Evolutionary conservation across 2,888 invertebrate genomes (phyloP).

Genomic region (Apotomis betuletana): DNA sequence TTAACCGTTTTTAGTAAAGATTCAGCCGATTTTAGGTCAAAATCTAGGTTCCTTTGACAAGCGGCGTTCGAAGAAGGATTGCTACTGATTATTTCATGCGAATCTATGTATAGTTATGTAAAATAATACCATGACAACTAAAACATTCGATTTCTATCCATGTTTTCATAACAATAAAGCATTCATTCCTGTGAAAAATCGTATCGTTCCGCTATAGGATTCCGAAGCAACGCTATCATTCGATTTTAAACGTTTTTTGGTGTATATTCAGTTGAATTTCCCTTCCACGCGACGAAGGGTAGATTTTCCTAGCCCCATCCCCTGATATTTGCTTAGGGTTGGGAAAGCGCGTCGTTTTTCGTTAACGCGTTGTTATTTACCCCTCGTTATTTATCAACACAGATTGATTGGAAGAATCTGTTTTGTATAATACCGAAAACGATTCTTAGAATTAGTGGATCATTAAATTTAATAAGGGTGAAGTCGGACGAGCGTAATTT

Average conservation of each 20-base stretch:
- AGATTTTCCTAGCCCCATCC: slow-evolving; percentile 57
- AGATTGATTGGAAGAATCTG: no score
- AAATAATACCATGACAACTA: slow-evolving; percentile 60
- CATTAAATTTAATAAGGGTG: no score
- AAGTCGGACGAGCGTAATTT: no score
- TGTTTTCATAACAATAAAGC: neutral
- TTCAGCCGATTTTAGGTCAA: slow-evolving; percentile 27
- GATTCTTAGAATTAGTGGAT: no score
- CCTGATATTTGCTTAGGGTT: slow-evolving; percentile 45
- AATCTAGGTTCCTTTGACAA: slow-evolving; percentile 36
- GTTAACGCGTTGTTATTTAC: slow-evolving; percentile 20
- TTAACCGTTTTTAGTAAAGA: neutral
- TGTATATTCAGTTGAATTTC: neutral
- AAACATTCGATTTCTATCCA: slow-evolving; percentile 29
- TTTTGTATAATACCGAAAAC: no score
- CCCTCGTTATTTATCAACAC: neutral
- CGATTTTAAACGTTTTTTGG: neutral
- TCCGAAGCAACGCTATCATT: neutral
- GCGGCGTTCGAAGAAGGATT: slow-evolving; percentile 48
- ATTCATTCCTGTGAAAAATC: neutral
- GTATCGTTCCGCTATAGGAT: slow-evolving; percentile 9
- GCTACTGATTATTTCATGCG: slow-evolving; percentile 79
- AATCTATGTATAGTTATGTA: slow-evolving; percentile 62
- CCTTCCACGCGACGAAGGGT: slow-evolving; percentile 46
- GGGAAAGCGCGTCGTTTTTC: slow-evolving; percentile 31